Percentiles rank a stretch among this genome's conserved stretches.
Conservation (phyloP, 2,797 vertebrate genomes). For the Intellagama lesueurii region DNA sequence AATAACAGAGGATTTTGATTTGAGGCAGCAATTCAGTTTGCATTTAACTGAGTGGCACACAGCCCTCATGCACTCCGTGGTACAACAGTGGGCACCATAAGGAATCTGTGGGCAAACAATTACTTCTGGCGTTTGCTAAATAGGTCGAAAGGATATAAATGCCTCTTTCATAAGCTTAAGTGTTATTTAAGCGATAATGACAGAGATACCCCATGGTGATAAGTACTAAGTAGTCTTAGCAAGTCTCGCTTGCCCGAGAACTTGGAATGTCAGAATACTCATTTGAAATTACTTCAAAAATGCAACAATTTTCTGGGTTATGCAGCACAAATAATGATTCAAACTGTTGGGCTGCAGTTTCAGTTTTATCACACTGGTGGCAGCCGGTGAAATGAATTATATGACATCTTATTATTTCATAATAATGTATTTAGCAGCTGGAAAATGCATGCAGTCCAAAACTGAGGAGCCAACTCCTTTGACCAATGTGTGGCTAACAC, state of each 20-base stretch:
- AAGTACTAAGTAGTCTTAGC: constrained; percentile 40
- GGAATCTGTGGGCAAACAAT: constrained; percentile 46
- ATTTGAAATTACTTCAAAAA: constrained; percentile 41
- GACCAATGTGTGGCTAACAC: background rate
- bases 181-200: constrained; percentile 60
- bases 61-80: background rate
- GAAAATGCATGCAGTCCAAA: background rate
- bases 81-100: constrained; percentile 16
- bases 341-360: constrained; percentile 5
- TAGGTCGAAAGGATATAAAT: constrained; percentile 53
- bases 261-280: constrained; percentile 45
- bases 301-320: background rate
- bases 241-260: constrained; percentile 20
- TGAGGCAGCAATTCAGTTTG: background rate
- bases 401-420: background rate
- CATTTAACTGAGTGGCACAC: constrained; percentile 15
- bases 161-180: constrained; percentile 45
- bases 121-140: constrained; percentile 59
- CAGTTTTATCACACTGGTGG: constrained; percentile 20
- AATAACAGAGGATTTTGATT: constrained; percentile 38
- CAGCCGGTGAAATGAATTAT: background rate
- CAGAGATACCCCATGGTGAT: constrained; percentile 32
- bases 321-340: constrained; percentile 16
- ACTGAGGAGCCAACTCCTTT: background rate
- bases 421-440: constrained; percentile 18